phyloP scores from a whole-genome alignment of 1,140 invertebrate species.

The Drosophila tristis region DNA sequence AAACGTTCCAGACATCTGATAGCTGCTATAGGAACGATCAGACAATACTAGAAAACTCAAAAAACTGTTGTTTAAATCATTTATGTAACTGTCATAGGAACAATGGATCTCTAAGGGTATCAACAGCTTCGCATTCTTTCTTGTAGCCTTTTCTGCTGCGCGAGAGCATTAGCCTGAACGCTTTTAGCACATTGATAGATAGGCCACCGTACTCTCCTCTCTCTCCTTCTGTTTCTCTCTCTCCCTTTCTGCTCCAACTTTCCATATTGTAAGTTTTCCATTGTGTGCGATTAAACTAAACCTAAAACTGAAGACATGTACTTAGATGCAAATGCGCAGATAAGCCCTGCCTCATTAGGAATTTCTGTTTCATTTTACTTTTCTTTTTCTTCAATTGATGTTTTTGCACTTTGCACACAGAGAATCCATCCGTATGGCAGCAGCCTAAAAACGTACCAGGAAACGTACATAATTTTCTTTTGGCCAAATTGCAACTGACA shows the following conservation, averaged over 20 bases:
- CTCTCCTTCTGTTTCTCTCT: background rate
- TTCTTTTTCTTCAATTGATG: slow-evolving; percentile 20
- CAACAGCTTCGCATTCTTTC: too few species aligned
- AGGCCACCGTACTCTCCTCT: slow-evolving; percentile 11
- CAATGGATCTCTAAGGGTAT: too few species aligned
- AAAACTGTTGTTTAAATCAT: background rate
- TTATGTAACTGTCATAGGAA: background rate
- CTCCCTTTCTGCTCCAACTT: slow-evolving; percentile 48
- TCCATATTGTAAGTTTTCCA: slow-evolving; percentile 78
- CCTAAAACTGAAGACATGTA: slow-evolving; percentile 5
- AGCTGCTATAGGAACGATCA: background rate
- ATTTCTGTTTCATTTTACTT: slow-evolving; percentile 27
- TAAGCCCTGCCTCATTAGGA: slow-evolving; percentile 32
- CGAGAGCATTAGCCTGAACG: slow-evolving; percentile 18
- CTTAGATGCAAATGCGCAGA: slow-evolving; percentile 34
- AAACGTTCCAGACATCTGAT: too few species aligned
- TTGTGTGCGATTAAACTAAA: slow-evolving; percentile 71
- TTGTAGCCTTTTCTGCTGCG: too few species aligned
- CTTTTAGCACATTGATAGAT: slow-evolving; percentile 53
- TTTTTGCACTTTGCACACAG: slow-evolving; percentile 9
- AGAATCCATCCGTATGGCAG: slow-evolving; percentile 21
- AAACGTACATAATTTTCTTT: slow-evolving; percentile 55
- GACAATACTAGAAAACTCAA: too few species aligned
- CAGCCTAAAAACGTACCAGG: slow-evolving; percentile 22
- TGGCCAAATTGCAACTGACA: slow-evolving; percentile 55